A percentile compares a stretch with the other conserved stretches of the same genome.
Evolutionary conservation across 2,797 vertebrate species (phyloP).

Genomic region (Synaphobranchus kaupii): DNA sequence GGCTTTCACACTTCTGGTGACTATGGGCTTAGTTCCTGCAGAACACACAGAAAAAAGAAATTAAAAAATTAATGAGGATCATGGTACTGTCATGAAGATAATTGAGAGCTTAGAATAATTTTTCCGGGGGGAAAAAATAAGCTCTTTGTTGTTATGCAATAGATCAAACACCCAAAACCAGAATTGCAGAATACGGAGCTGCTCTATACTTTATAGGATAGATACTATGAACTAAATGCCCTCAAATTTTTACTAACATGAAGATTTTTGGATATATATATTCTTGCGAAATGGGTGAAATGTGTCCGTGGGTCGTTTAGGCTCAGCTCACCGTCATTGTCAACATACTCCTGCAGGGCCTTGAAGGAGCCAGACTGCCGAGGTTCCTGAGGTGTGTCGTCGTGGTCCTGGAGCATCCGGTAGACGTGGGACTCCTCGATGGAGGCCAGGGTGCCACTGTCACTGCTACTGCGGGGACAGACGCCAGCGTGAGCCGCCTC

Average conservation of each 20-base stretch:
- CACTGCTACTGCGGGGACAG: conserved; percentile 73
- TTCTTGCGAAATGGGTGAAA: too few species aligned
- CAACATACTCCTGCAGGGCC: conserved; percentile 91
- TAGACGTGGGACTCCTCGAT: conserved; percentile 90
- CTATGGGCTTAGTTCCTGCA: conserved; percentile 82
- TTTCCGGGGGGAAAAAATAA: background rate
- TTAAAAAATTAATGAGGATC: background rate
- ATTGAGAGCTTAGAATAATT: background rate
- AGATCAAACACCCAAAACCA: background rate
- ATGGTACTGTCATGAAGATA: background rate
- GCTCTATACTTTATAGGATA: too few species aligned
- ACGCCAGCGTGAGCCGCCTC: background rate
- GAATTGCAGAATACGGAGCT: too few species aligned
- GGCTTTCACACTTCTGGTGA: conserved; percentile 89
- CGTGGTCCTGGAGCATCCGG: conserved; percentile 83
- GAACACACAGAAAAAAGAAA: conserved; percentile 19
- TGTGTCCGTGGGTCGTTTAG: background rate
- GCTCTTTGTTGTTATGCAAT: background rate
- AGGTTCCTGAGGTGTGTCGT: conserved; percentile 79
- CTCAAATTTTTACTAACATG: too few species aligned
- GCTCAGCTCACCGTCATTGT: conserved; percentile 85
- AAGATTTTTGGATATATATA: too few species aligned
- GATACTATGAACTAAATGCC: too few species aligned
- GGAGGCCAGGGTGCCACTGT: conserved; percentile 51
- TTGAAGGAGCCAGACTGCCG: conserved; percentile 95